Base-by-base conservation (phyloP, 2,888 invertebrate genomes). In the Vannuccia rotundouncinata region DNA sequence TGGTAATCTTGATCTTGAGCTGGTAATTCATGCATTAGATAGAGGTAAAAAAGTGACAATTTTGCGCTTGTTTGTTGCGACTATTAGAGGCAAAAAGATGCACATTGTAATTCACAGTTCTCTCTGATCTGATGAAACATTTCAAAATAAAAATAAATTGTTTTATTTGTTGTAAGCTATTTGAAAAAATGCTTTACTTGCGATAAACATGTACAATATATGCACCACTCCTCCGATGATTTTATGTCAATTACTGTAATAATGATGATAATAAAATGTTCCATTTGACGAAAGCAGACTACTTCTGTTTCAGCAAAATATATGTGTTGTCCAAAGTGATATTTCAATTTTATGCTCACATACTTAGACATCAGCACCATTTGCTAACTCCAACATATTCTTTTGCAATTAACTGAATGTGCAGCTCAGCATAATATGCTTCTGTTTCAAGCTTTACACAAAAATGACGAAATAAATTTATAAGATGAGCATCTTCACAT, bases 281-380 rank as follows among this genome's bases (percentile, higher is more conserved):
- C 31, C 75, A 75, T 75, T 75, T 75, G 29, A 75, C 75, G 75
- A 30, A 75, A 75, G 75, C 29, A 75, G 22, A 75, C 22, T 75
- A 75, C 75, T 75, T 75, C 31, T 75, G 29, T 30, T 75, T 75
- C n/a, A 75, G 75, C 31, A 30, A 75, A 27, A 30, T 75, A 75
- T 75, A 75, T 75, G 75, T 75, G 27, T 30, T 75, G 17, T 75
- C 75, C 75, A 28, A 29, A 75, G 75, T 75, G 31, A 5, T 75
- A 22, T 28, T 75, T 22, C 75, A 28, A 75, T 75, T 75, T 30
- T 13, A 5, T n/a, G 5, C 28, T 75, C 22, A 28, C 17, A 30
- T 75, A 28, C 75, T 75, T 75, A 29, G 10, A 75, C 75, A 75
- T 28, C 75, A 29, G 28, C 31, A 30, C 31, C 75, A 75, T 75